A percentile compares a stretch with the other conserved stretches of the same genome.
These are phyloP conservation scores for Danionella cerebrum DNA, from an alignment of 2,113 vertebrate species.

Conservation along the genomic window DNA sequence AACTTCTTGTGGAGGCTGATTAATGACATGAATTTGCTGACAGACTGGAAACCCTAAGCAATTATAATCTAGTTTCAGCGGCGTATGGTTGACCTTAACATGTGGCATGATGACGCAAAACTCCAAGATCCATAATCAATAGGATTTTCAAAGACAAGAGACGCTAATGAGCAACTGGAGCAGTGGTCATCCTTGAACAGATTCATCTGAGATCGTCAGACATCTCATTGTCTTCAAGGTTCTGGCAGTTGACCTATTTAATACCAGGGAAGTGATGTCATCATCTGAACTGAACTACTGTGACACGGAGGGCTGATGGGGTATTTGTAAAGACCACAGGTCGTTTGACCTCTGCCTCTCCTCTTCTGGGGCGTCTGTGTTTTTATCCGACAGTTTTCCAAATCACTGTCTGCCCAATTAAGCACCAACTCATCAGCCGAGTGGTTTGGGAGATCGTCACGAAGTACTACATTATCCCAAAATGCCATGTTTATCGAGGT, in stretches of 20 bases:
- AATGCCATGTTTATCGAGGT: too few species aligned
- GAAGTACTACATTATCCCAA: too few species aligned
- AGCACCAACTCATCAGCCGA: neutral
- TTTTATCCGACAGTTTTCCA: neutral
- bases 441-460: too few species aligned
- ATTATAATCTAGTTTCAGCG: neutral
- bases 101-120: neutral
- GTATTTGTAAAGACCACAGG: conserved; percentile 36
- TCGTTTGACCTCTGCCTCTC: conserved; percentile 16
- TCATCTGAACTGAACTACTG: conserved; percentile 20
- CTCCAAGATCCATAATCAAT: neutral
- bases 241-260: conserved; percentile 40
- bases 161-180: neutral
- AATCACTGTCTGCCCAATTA: neutral
- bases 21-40: neutral
- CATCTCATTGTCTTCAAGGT: neutral
- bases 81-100: neutral
- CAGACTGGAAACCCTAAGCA: neutral
- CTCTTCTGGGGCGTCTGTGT: neutral
- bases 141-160: neutral
- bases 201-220: neutral
- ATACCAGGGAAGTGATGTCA: conserved; percentile 41
- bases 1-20: neutral
- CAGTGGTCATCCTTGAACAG: neutral
- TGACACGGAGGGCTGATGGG: conserved; percentile 10